Base-by-base conservation (phyloP, 2,888 invertebrate species). In the Baccha elongata region DNA sequence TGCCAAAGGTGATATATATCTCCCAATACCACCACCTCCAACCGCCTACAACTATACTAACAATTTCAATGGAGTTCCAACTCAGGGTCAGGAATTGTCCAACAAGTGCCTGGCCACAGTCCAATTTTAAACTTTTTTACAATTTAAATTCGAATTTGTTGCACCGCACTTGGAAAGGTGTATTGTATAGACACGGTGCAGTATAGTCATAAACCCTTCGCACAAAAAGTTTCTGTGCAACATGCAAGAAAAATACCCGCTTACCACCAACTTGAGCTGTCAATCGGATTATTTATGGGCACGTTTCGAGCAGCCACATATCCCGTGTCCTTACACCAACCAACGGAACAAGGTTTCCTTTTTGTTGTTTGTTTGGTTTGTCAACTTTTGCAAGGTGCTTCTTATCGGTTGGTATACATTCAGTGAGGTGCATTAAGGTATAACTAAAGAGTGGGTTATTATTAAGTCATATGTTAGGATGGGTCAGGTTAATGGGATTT, bases 221-320 rank as follows among this genome's bases (percentile, higher is more conserved):
- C 50, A 37, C 8, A 52, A 8, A 8, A 58, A 69, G 32, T 35
- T 52, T n/a, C 29, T 29, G 29, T 23, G 40, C 55, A 6, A 6
- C 8, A 65, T 19, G 23, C 48, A 13, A 5, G 37, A 72, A 58
- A 35, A 17, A 46, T 52, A 67, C 53, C 62, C 60, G 53, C 60
- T 32, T 67, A 32, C 42, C 67, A 64, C 52, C 69, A 37, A 73
- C 72, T 55, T 48, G 55, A 35, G 72, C 78, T 78, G 78, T 78
- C 78, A 78, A 83, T 78, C 52, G 83, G 72, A 78, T 83, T 83
- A 83, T 83, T 83, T 83, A 83, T 73, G 62, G 73, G 15, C 55
- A 72, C 81, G 48, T 62, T 68, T 50, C 23, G 26, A 44, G 65
- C 62, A 76, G 52, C 65, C 76, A 76, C 75, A 64, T 62, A 37